Base-by-base conservation (phyloP, 2,113 vertebrate species). In the Hippocampus mohnikei region DNA sequence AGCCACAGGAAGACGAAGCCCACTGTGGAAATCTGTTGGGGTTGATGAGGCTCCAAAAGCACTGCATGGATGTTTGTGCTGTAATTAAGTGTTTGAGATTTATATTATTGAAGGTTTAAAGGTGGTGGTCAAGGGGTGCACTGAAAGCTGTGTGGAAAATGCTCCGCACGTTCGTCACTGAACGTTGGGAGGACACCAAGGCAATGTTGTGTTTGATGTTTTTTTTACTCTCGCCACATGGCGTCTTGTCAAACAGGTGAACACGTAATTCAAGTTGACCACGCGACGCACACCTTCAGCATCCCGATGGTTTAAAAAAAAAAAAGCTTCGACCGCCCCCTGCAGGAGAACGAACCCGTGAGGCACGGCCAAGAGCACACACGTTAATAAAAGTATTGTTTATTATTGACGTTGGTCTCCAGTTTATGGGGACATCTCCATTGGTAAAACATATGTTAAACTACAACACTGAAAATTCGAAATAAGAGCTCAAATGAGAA, bases 1-100 rank as follows among this genome's bases (percentile, higher is more conserved):
- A 37, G 76, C 78, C 67, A 44, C 74, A 73, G 74, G 64, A 82
- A 78, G 58, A 74, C 48, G 63, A 21, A 29, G 13, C 13, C 66
- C 16, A 74, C 48, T 60, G 64, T 69, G 44, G 65, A 80, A 62
- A 63, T 76, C 63, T 59, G 20, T 53, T 2, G 12, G 37, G 64
- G 66, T 37, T 55, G 25, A 66, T 48, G 59, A 80, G 66, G 60
- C 15, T 73, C 67, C 25, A 71, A 9, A 79, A 63, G 67, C 85
- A 87, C 84, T 85, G 84, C 87, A 89, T 89, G 87, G 75, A 71
- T 84, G 76, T 53, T 79, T 77, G 73, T 84, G 77, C 76, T 83
- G 71, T 71, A 72, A 70, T 78, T 25, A 81, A 29, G 13, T 33
- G 13, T 16, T 33, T 2, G 12, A 12, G 3, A 9, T 55, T 23